phyloP scores from a whole-genome alignment of 1,140 invertebrate species.

The Holotrichia oblita region DNA sequence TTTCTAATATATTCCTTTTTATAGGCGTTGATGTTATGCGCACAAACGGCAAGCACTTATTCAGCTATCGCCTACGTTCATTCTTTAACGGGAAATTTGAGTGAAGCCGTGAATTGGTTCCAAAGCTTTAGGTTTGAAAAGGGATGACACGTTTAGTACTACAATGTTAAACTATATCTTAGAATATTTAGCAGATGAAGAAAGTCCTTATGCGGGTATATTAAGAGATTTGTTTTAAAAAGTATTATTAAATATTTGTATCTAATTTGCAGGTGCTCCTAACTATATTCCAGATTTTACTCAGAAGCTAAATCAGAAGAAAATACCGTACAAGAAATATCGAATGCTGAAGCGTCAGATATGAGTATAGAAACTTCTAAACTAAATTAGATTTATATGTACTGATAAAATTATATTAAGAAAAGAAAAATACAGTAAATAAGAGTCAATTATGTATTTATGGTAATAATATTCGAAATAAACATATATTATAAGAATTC shows the following conservation, averaged over 20 bases:
- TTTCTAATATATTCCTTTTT: no score
- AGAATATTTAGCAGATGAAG: conserved; percentile 76
- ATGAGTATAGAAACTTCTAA: conserved; percentile 63
- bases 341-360: conserved; percentile 58
- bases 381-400: conserved; percentile 52
- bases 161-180: conserved; percentile 86
- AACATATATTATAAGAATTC: no score
- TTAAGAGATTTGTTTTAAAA: conserved; percentile 32
- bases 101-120: conserved; percentile 87
- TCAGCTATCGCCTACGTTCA: conserved; percentile 89
- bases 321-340: conserved; percentile 41
- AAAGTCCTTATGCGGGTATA: conserved; percentile 59
- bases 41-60: conserved; percentile 83
- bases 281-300: conserved; percentile 62
- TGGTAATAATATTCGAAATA: no score
- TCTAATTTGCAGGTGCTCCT: conserved; percentile 61
- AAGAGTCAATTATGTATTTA: neutral
- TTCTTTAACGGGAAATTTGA: conserved; percentile 78
- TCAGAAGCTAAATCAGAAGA: conserved; percentile 43
- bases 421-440: neutral
- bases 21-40: conserved; percentile 74
- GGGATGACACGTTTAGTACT: conserved; percentile 92
- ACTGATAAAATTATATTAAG: neutral
- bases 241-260: conserved; percentile 8
- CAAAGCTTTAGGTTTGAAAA: conserved; percentile 86